Evolutionary conservation across 2,797 vertebrate species (phyloP).

Genomic region (Periophthalmus magnuspinnatus): DNA sequence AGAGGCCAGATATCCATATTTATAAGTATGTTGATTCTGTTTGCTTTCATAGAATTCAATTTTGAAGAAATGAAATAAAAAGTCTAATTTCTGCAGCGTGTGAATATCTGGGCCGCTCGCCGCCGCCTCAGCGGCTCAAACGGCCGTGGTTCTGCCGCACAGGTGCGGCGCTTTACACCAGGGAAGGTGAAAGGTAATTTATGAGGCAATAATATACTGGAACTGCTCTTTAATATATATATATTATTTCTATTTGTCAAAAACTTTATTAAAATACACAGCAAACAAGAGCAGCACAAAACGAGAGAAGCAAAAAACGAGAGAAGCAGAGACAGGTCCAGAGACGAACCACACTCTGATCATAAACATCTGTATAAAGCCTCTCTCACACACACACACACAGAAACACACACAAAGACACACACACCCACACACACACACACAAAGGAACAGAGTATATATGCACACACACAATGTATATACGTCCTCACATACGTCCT

Average conservation of each 20-base stretch:
- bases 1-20: constrained; percentile 64
- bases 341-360: too few relatives aligned
- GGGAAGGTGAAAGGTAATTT: constrained; percentile 21
- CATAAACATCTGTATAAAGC: constrained; percentile 24
- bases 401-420: constrained; percentile 48
- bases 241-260: constrained; percentile 28
- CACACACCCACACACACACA: too few relatives aligned
- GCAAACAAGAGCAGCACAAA: constrained; percentile 20
- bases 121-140: constrained; percentile 33
- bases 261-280: constrained; percentile 31
- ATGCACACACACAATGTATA: too few relatives aligned
- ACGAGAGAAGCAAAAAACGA: too few relatives aligned
- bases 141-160: constrained; percentile 22
- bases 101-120: constrained; percentile 46
- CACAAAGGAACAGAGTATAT: constrained; percentile 47
- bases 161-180: constrained; percentile 43
- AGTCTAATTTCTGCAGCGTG: constrained; percentile 49
- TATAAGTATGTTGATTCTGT: constrained; percentile 68
- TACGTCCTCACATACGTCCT: constrained; percentile 48
- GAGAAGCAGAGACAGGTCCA: not conserved
- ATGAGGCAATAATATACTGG: constrained; percentile 11
- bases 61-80: constrained; percentile 41
- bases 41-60: constrained; percentile 70
- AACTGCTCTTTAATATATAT: not conserved
- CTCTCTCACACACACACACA: constrained; percentile 40